Evolutionary conservation across 1,140 invertebrate genomes (phyloP).

Genomic region (Melipona quadrifasciata): DNA sequence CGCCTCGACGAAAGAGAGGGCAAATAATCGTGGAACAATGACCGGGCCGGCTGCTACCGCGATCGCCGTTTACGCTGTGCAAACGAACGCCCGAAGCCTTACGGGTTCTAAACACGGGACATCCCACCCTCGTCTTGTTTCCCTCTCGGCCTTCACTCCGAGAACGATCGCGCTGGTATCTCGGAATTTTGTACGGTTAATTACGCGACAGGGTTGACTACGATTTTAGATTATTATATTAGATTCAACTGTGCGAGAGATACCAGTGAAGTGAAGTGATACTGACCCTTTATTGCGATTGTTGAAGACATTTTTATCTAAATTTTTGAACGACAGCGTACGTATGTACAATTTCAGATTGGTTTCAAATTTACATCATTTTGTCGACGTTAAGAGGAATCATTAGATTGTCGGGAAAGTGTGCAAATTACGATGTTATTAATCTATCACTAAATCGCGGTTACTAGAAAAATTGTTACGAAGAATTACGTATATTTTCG

Average conservation of each 20-base stretch:
- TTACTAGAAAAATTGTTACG: no score
- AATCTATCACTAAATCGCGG: no score
- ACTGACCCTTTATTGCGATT: background rate
- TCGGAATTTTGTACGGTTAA: constrained; percentile 1
- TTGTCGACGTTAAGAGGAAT: background rate
- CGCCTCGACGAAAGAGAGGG: constrained; percentile 19
- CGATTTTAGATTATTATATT: background rate
- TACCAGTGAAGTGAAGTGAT: background rate
- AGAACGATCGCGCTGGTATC: background rate
- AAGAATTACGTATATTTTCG: no score
- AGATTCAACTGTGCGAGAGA: background rate
- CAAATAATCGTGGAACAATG: constrained; percentile 60
- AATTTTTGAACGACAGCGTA: no score
- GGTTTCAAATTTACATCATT: background rate
- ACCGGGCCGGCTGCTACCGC: constrained; percentile 23
- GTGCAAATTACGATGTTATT: no score
- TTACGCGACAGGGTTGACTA: background rate
- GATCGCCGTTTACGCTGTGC: constrained; percentile 58
- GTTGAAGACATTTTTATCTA: no score
- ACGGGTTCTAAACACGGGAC: constrained; percentile 56
- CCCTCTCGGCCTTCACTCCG: background rate
- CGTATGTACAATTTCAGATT: background rate
- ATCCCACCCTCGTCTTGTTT: constrained; percentile 21
- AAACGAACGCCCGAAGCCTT: constrained; percentile 50
- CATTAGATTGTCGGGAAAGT: no score